Evolutionary conservation across 2,113 vertebrate species (phyloP).

Genomic region (Ammodytes dubius): DNA sequence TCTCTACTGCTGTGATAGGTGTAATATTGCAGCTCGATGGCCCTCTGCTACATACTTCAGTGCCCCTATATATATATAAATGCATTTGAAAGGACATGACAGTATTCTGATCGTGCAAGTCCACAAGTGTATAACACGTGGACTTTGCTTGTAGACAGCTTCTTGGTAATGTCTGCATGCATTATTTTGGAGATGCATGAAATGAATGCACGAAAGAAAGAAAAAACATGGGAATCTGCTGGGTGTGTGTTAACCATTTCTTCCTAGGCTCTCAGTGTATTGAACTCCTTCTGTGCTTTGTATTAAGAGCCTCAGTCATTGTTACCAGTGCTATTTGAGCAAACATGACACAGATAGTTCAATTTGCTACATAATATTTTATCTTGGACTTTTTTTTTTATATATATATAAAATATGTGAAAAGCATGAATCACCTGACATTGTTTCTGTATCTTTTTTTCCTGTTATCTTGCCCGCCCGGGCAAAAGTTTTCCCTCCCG

Average conservation of each 20-base stretch:
- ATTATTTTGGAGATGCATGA: constrained; percentile 54
- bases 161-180: constrained; percentile 1
- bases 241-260: not conserved
- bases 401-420: not conserved
- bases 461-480: not conserved
- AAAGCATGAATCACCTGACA: not conserved
- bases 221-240: constrained; percentile 6
- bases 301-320: not conserved
- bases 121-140: not conserved
- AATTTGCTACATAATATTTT: not conserved
- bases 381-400: not conserved
- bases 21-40: constrained; percentile 39
- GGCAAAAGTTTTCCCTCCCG: not conserved
- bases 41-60: constrained; percentile 6
- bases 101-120: not conserved
- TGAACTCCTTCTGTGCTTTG: not conserved
- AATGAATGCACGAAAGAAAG: not conserved
- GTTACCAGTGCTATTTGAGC: not conserved
- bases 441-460: not conserved
- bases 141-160: not conserved
- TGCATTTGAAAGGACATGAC: not conserved
- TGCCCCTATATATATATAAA: not conserved
- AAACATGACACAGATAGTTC: not conserved
- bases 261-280: not conserved
- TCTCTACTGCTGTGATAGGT: constrained; percentile 31